A percentile compares a stretch with the other conserved stretches of the same genome.
phyloP scores from a whole-genome alignment of 2,888 invertebrate genomes.

The Ophonus ardosiacus region DNA sequence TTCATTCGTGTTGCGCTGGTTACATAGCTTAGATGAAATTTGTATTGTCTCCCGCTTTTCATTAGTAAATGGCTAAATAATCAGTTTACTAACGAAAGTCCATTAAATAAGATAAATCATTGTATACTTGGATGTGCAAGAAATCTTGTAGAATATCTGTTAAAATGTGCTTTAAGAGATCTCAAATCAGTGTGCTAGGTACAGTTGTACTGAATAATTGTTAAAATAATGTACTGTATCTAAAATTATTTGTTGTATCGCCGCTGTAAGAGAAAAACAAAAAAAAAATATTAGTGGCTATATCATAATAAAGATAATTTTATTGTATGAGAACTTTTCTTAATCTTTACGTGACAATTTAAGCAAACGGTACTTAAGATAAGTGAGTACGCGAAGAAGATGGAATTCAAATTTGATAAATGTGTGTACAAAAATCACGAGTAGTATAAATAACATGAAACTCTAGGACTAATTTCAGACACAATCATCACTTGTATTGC shows the following conservation, averaged over 20 bases:
- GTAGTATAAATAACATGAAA: slow-evolving; percentile 17
- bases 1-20: too few species aligned
- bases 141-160: slow-evolving; percentile 58
- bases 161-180: slow-evolving; percentile 65
- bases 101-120: slow-evolving; percentile 45
- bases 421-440: slow-evolving; percentile 6
- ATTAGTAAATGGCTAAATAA: slow-evolving; percentile 1
- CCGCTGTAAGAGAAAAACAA: slow-evolving; percentile 56
- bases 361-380: not conserved
- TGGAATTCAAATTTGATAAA: not conserved
- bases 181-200: slow-evolving; percentile 67
- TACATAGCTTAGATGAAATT: not conserved
- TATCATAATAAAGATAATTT: slow-evolving; percentile 63
- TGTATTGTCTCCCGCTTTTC: not conserved
- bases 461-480: slow-evolving; percentile 32
- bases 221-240: slow-evolving; percentile 66
- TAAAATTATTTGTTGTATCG: slow-evolving; percentile 61
- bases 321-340: slow-evolving; percentile 46
- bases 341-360: not conserved
- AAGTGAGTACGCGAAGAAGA: not conserved
- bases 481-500: slow-evolving; percentile 6
- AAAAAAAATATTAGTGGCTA: slow-evolving; percentile 61
- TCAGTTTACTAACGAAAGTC: slow-evolving; percentile 43
- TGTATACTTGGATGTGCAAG: slow-evolving; percentile 60
- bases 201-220: slow-evolving; percentile 67